Evolutionary conservation across 1,140 invertebrate genomes (phyloP), one percentile per base, ranked within the genome.

Genomic region (Aphaenogaster rudis): DNA sequence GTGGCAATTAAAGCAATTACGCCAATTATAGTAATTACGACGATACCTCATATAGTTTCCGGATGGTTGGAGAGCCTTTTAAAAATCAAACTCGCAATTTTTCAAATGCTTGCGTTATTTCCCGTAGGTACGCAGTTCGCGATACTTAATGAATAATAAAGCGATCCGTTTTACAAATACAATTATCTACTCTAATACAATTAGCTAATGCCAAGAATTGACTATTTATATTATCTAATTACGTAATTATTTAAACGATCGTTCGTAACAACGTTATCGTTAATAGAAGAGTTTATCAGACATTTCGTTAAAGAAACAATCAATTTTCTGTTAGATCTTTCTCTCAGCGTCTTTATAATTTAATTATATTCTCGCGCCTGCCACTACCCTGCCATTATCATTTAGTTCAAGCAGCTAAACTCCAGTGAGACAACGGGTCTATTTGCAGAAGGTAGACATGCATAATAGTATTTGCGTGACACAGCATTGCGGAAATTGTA

Each of bases 381-480:
- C 0, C 3, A 48, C 15, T 78, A 36, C 28, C 13, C 28, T 33
- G 36, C 11, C 28, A 64, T 79, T 64, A 64, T 64, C 42, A 48
- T 48, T 50, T 69, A 71, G n/a, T 50, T 50, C 17, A 50, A 28
- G 36, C 21, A 17, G 8, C 48, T 57, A 59, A 52, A 59, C 79
- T 45, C 5, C 50, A n/a, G 50, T 36, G 50, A 81, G 66, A 81
- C 79, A 71, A 81, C 66, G 52, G 21, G 11, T 81, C 66, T 81
- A 81, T 81, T 81, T 81, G 33, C 42, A 71, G 48, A 71, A 66
- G 64, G 69, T 59, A 28, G 88, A 42, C 77, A 42, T 64, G 61
- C 77, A 61, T 66, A 77, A 45, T 52, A 67, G 57, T 88, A 89
- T 90, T 90, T 87, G 87, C 82, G 59, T 86, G 84, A 90, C 86